Percentiles rank a stretch among this genome's conserved stretches.
phyloP scores from a whole-genome alignment of 2,888 invertebrate genomes.

The Anodontia alba region DNA sequence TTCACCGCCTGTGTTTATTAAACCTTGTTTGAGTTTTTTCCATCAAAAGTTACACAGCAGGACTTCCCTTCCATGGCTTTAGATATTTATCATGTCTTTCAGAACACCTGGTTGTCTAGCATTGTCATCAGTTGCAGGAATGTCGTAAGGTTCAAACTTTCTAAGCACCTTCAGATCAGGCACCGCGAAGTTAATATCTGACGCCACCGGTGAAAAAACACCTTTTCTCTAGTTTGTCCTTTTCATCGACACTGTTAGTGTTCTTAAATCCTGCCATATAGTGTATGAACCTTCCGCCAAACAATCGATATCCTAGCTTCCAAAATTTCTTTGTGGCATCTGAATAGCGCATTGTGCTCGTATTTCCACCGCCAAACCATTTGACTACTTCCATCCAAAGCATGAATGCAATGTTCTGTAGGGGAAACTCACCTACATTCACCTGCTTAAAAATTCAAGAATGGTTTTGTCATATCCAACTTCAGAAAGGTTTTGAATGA shows the following conservation, averaged over 20 bases:
- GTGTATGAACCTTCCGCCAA: slow-evolving; percentile 34
- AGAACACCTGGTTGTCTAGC: too few species aligned
- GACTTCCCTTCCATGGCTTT: too few species aligned
- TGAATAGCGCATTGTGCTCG: slow-evolving; percentile 38
- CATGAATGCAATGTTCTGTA: slow-evolving; percentile 39
- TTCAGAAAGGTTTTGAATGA: too few species aligned
- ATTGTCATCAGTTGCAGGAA: not conserved
- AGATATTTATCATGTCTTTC: too few species aligned
- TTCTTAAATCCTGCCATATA: not conserved
- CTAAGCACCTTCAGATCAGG: not conserved
- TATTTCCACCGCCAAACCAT: slow-evolving; percentile 27
- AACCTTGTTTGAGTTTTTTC: too few species aligned
- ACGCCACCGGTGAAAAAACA: not conserved
- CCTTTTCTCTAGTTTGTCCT: not conserved
- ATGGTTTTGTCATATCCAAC: too few species aligned
- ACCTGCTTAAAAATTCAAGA: slow-evolving; percentile 13
- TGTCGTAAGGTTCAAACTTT: not conserved
- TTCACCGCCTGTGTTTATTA: too few species aligned
- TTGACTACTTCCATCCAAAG: slow-evolving; percentile 35
- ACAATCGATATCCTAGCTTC: slow-evolving; percentile 48
- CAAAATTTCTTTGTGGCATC: slow-evolving; percentile 44
- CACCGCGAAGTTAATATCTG: not conserved
- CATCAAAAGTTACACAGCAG: too few species aligned
- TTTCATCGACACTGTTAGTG: not conserved
- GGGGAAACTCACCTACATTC: slow-evolving; percentile 11